Evolutionary conservation across 1,140 invertebrate species (phyloP).

Genomic region (Aphis craccivora): DNA sequence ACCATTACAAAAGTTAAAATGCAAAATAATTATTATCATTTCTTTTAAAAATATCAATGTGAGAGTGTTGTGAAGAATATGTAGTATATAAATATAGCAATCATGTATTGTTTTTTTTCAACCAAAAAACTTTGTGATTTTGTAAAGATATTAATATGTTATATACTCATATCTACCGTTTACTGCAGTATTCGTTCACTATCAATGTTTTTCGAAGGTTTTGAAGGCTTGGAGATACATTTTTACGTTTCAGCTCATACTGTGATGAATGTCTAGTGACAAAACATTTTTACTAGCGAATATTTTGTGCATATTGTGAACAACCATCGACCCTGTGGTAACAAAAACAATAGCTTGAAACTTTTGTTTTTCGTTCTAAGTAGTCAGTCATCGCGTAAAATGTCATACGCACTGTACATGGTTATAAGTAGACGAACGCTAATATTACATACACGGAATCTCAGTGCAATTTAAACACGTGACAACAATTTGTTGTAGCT

Average conservation of each 20-base stretch:
- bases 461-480: neutral
- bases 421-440: neutral
- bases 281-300: neutral
- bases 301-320: neutral
- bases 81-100: neutral
- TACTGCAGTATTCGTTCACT: neutral
- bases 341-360: neutral
- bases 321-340: neutral
- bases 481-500: neutral
- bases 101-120: neutral
- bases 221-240: neutral
- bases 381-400: neutral
- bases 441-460: neutral
- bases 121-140: neutral
- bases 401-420: neutral
- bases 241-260: neutral
- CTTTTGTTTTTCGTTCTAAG: neutral
- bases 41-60: neutral
- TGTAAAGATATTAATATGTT: neutral
- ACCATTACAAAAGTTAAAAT: neutral
- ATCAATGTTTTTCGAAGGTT: neutral
- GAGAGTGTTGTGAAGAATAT: neutral
- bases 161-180: neutral
- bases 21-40: neutral
- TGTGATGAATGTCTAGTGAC: neutral